Base-by-base conservation (phyloP, 2,888 invertebrate genomes). In the Allacma fusca region DNA sequence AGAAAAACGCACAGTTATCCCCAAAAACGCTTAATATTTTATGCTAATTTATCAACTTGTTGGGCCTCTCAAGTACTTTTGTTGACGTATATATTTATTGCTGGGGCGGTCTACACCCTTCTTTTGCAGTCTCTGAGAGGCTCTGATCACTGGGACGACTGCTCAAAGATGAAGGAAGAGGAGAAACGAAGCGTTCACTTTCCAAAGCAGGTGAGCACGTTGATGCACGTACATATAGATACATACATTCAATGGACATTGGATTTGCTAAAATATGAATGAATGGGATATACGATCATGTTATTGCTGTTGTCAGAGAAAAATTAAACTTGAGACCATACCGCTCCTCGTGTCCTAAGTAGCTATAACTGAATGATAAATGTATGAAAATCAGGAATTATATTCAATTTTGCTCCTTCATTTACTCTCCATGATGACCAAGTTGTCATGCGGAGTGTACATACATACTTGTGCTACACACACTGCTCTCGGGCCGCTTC, bases 31-130 rank as follows among this genome's bases (percentile, higher is more conserved):
- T 50, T 19, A 50, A 50, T 50, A 50, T 50, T 50, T 50, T 50
- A 50, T 50, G 50, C 50, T 50, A 50, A 50, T 50, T 50, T 50
- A 50, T 50, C 50, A 50, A 50, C 50, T 50, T 50, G n/a, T n/a
- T 19, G 50, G 50, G 19, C n/a, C n/a, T 50, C 16, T 50, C 50
- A 50, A 50, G 50, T 50, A 50, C 50, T 50, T 50, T n/a, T 50
- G 50, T 50, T 50, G 50, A 50, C 16, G 50, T 50, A 50, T 50
- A 50, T 50, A 50, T 50, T 50, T 50, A 50, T 50, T 50, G 50
- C 19, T 19, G 4, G 50, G 50, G 50, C n/a, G 50, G 16, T 50
- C 50, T 50, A 19, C 50, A 50, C n/a, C 50, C 19, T 50, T 13
- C n/a, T n/a, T 50, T 50, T 50, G 16, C n/a, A n/a, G n/a, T 50